Base-by-base conservation (phyloP, 53 echinoderm and acorn worm genomes). In the Zoroaster sp. region DNA sequence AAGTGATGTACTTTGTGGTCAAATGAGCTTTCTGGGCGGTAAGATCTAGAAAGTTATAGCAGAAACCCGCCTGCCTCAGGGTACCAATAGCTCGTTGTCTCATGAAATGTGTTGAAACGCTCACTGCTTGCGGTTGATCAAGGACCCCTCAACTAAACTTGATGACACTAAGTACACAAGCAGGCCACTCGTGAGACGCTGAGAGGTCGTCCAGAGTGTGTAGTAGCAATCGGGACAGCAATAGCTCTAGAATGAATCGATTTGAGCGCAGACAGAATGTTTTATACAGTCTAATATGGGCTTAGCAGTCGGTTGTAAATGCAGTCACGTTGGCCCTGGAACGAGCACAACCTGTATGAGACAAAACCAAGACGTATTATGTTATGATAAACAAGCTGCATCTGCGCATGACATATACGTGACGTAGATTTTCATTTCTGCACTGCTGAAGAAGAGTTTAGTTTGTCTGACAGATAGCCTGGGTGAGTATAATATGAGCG, bases 381-480 rank as follows among this genome's bases (percentile, higher is more conserved):
- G 66, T 81, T 81, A 81, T 81, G 81, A 37, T 81, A 81, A 81
- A 81, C 81, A 39, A 68, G 81, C 81, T 43, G 5, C 43, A 66
- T 43, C 40, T 35, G 67, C 23, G 52, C 34, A 52, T 39, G 34
- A 25, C 63, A 59, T 38, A 31, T 12, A 2, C 30, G 31, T 67
- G 67, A 81, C 42, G n/a, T 42, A 43, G 31, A 5, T 14, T 15
- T 73, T 40, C 40, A 7, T 39, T n/a, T 11, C 6, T 20, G 15
- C 39, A 72, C 37, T 41, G 43, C 45, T 13, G 67, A 41, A 25
- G 42, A 81, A 31, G 76, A 81, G 39, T 66, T 81, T 81, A 81
- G 81, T 28, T 67, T 67, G 81, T 81, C 81, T 81, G 81, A 81
- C 81, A 81, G 66, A 67, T 81, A 25, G n/a, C n/a, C n/a, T n/a